Percentiles rank a stretch among this genome's conserved stretches.
Evolutionary conservation across 2,113 vertebrate genomes (phyloP).

Genomic region (Emydura subglobosa): DNA sequence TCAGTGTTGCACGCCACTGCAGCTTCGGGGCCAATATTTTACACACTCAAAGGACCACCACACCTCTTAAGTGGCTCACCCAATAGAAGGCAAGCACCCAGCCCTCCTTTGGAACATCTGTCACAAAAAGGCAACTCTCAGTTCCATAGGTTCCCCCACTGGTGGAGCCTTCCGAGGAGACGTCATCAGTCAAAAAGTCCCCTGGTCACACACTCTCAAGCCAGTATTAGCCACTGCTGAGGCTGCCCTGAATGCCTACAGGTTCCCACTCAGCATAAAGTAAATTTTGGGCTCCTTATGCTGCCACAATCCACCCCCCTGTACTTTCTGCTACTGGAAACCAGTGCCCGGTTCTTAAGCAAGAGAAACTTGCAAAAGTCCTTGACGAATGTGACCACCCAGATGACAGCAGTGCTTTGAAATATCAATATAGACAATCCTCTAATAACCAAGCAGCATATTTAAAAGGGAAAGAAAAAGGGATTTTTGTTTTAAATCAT

Average conservation of each 20-base stretch:
- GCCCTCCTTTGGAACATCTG: background rate
- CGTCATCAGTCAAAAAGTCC: background rate
- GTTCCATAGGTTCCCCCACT: background rate
- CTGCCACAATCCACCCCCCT: background rate
- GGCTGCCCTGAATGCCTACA: background rate
- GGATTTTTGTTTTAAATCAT: background rate
- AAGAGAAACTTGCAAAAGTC: background rate
- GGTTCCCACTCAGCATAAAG: background rate
- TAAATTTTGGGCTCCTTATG: background rate
- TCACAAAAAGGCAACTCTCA: background rate
- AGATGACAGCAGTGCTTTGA: background rate
- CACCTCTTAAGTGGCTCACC: background rate
- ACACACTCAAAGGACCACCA: background rate
- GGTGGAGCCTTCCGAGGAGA: background rate
- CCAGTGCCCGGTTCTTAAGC: background rate
- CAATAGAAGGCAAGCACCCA: background rate
- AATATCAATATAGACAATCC: background rate
- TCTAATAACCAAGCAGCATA: background rate
- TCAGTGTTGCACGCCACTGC: background rate
- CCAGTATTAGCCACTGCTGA: background rate
- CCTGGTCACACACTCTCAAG: too few species aligned
- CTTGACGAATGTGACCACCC: background rate
- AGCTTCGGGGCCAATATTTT: background rate
- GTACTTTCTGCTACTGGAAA: background rate
- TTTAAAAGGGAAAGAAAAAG: background rate